These are phyloP conservation scores for Tragelaphus strepsiceros DNA, from an alignment of 2,113 vertebrate genomes.

Conservation along the genomic window DNA sequence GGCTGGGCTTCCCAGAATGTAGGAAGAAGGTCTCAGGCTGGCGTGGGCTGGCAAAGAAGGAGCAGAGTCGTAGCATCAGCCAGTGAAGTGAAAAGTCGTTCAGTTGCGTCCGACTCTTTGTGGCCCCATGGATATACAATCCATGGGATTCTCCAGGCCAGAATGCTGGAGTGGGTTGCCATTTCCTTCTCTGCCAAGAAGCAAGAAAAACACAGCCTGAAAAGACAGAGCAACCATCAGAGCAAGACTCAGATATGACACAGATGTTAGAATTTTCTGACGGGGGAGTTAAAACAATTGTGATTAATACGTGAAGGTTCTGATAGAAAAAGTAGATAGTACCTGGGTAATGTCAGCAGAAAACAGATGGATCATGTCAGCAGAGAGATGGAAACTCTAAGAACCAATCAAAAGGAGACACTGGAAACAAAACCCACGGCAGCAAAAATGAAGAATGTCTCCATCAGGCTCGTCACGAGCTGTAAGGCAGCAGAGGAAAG, in stretches of 20 bases:
- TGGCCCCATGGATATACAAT: background rate
- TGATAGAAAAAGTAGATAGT: background rate
- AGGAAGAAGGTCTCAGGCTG: background rate
- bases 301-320: background rate
- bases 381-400: background rate
- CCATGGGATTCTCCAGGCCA: background rate
- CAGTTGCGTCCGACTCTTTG: background rate
- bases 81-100: background rate
- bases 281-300: background rate
- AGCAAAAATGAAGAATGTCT: background rate
- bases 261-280: background rate
- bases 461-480: rapidly evolving
- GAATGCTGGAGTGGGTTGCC: background rate
- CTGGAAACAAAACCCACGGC: background rate
- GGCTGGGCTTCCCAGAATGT: background rate
- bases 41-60: too few relatives aligned
- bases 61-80: background rate
- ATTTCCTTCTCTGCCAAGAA: background rate
- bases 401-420: background rate
- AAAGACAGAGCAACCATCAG: background rate
- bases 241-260: background rate
- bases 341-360: background rate
- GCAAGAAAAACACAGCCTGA: background rate
- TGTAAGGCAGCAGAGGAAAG: background rate
- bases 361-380: background rate